A percentile compares a stretch with the other conserved stretches of the same genome.
phyloP scores from a whole-genome alignment of 2,888 invertebrate species.

The Protonemura montana region DNA sequence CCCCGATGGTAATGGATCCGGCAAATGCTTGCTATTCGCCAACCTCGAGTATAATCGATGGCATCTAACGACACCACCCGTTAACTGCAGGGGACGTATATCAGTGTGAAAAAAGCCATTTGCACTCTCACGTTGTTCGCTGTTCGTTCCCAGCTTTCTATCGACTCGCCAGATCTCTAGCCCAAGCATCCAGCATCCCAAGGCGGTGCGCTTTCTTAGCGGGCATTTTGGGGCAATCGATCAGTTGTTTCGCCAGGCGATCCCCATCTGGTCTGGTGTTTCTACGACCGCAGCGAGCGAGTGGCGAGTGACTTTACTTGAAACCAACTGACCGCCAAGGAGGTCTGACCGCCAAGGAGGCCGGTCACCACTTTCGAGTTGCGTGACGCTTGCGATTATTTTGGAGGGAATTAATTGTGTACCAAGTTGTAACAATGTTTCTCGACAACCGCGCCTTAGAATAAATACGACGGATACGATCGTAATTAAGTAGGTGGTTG shows the following conservation, averaged over 20 bases:
- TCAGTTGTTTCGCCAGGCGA: not conserved
- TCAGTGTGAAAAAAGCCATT: not conserved
- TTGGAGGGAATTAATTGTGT: too few relatives aligned
- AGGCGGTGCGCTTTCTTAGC: not conserved
- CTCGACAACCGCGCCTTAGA: too few relatives aligned
- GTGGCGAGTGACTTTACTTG: not conserved
- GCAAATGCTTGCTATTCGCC: not conserved
- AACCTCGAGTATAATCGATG: not conserved
- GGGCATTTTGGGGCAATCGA: not conserved
- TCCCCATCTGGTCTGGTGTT: slow-evolving; percentile 9
- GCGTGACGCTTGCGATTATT: not conserved
- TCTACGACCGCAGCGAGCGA: not conserved
- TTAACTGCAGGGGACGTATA: not conserved
- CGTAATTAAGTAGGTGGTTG: too few relatives aligned
- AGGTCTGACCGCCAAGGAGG: not conserved
- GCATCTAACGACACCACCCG: not conserved
- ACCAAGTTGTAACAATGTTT: too few relatives aligned
- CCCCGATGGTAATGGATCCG: not conserved
- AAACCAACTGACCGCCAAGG: not conserved
- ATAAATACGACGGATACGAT: too few relatives aligned
- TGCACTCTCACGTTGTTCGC: not conserved
- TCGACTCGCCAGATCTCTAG: not conserved
- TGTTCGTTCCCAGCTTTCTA: not conserved
- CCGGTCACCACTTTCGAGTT: not conserved
- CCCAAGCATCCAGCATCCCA: not conserved